A percentile compares a stretch with the other conserved stretches of the same genome.
Evolutionary conservation across 2,113 vertebrate genomes (phyloP).

Genomic region (Hippolais icterina): DNA sequence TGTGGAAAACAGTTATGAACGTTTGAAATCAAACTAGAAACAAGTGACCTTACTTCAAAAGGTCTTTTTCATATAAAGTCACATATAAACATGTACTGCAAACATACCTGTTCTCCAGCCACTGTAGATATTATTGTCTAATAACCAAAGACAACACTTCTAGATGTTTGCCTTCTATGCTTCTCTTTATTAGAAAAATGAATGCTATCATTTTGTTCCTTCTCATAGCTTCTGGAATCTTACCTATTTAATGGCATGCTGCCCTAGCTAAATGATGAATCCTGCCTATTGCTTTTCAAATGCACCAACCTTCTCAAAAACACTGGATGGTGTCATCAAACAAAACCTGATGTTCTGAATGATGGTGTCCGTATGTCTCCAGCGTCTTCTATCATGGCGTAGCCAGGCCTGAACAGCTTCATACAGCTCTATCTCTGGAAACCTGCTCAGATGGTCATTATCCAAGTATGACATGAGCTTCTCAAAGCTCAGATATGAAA

Average conservation of each 20-base stretch:
- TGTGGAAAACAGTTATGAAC: neutral
- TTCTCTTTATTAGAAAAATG: conserved; percentile 22
- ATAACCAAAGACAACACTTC: conserved; percentile 46
- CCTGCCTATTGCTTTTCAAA: conserved; percentile 79
- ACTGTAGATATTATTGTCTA: conserved; percentile 39
- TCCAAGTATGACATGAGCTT: conserved; percentile 95
- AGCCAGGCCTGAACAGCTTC: conserved; percentile 98
- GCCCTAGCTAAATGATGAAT: conserved; percentile 72
- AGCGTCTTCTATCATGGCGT: conserved; percentile 95
- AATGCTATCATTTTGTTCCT: conserved; percentile 38
- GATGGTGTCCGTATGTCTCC: conserved; percentile 96
- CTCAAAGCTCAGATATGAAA: conserved; percentile 97
- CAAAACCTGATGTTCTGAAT: conserved; percentile 98
- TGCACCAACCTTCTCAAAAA: conserved; percentile 95
- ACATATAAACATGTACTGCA: conserved; percentile 21
- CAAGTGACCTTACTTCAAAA: neutral
- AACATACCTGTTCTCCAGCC: conserved; percentile 68
- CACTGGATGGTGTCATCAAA: conserved; percentile 96
- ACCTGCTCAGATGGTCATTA: conserved; percentile 94
- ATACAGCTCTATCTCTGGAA: conserved; percentile 96
- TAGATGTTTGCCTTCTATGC: conserved; percentile 3
- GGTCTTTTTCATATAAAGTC: neutral
- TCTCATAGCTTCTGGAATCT: conserved; percentile 38
- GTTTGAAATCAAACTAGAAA: neutral
- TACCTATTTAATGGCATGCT: conserved; percentile 64